Evolutionary conservation across 2,797 vertebrate genomes (phyloP).

Genomic region (Chloroceryle inda): DNA sequence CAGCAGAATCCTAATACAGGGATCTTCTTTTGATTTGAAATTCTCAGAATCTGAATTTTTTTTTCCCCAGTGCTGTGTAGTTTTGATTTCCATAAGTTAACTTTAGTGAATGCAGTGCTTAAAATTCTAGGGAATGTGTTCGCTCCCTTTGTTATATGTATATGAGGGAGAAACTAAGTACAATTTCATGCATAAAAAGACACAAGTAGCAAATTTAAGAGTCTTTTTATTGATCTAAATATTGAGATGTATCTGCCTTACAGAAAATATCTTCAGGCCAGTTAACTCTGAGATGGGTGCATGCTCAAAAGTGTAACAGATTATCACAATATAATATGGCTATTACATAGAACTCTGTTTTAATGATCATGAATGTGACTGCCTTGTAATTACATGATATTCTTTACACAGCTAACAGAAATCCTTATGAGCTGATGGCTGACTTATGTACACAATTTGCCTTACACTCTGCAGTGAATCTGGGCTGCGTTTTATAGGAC

Average conservation of each 20-base stretch:
- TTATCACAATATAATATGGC: not conserved
- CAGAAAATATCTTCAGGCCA: not conserved
- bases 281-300: not conserved
- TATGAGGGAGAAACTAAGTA: not conserved
- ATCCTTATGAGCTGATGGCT: not conserved
- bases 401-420: not conserved
- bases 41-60: not conserved
- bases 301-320: not conserved
- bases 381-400: not conserved
- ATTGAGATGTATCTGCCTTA: not conserved
- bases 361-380: not conserved
- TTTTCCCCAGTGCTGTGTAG: not conserved
- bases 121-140: not conserved
- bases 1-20: conserved; percentile 2
- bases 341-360: not conserved
- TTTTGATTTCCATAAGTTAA: conserved; percentile 7
- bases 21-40: conserved; percentile 1
- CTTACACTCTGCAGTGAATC: not conserved
- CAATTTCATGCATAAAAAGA: conserved; percentile 55
- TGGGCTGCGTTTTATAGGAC: not conserved
- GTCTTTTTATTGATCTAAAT: conserved; percentile 48
- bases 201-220: conserved; percentile 28
- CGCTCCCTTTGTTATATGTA: not conserved
- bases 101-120: not conserved
- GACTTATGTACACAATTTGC: not conserved